Percentiles rank a stretch among this genome's conserved stretches.
phyloP scores from a whole-genome alignment of 2,797 vertebrate genomes.

The Lagocephalus sceleratus region DNA sequence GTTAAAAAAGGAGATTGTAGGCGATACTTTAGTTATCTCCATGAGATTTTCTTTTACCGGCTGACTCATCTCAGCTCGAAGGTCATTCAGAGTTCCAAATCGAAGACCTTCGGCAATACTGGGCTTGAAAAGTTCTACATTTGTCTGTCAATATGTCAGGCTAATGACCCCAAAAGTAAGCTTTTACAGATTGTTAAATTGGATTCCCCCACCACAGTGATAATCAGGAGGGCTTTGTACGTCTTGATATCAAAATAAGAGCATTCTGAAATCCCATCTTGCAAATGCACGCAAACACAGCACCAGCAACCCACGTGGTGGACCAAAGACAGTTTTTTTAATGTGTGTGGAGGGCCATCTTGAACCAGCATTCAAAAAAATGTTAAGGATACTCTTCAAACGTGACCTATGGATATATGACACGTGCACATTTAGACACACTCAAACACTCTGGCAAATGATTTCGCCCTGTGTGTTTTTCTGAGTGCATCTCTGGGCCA shows the following conservation, averaged over 20 bases:
- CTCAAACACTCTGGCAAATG: not conserved
- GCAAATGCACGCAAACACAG: too few relatives aligned
- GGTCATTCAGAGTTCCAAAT: conserved; percentile 8
- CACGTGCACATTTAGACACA: conserved; percentile 4
- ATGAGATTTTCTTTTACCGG: conserved; percentile 5
- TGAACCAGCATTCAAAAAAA: conserved; percentile 3
- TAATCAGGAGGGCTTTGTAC: too few relatives aligned
- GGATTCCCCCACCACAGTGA: too few relatives aligned
- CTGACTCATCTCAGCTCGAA: conserved; percentile 11
- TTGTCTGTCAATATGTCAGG: too few relatives aligned
- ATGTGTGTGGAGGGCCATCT: not conserved
- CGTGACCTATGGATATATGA: conserved; percentile 1
- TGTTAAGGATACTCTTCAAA: conserved; percentile 4
- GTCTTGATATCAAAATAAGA: too few relatives aligned
- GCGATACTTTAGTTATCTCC: not conserved
- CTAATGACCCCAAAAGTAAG: too few relatives aligned
- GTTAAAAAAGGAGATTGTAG: not conserved
- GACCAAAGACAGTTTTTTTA: not conserved
- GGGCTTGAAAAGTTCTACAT: not conserved
- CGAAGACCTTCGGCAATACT: not conserved
- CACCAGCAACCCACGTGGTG: not conserved
- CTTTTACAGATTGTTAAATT: too few relatives aligned
- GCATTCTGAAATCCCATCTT: too few relatives aligned
- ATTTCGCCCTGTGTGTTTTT: conserved; percentile 32
- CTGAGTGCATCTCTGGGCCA: conserved; percentile 34